Percentiles rank a stretch among this genome's conserved stretches.
These are phyloP conservation scores for Pseudococcus jackbeardsleyi DNA, from an alignment of 2,888 invertebrate genomes.

Conservation along the genomic window DNA sequence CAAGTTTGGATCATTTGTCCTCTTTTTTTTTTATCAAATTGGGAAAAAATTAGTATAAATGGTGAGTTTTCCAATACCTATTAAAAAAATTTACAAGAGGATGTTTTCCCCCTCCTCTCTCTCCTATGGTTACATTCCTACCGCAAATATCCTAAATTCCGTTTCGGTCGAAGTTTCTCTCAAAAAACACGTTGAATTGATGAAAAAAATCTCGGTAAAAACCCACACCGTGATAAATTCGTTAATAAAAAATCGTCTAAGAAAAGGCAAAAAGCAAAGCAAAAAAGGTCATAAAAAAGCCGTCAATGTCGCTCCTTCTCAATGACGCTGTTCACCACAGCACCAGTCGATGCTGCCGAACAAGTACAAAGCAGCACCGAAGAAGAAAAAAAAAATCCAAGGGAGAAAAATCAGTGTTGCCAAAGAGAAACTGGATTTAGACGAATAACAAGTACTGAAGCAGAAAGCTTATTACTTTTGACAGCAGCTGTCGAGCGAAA, in stretches of 20 bases:
- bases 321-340: constrained; percentile 12
- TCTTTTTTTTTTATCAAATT: too few relatives aligned
- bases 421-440: constrained; percentile 50
- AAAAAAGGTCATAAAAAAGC: constrained; percentile 46
- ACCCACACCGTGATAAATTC: constrained; percentile 40
- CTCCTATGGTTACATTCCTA: too few relatives aligned
- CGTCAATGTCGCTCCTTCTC: constrained; percentile 48
- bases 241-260: constrained; percentile 53
- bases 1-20: too few relatives aligned
- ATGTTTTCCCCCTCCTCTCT: too few relatives aligned
- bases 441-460: constrained; percentile 57
- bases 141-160: too few relatives aligned
- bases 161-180: neutral
- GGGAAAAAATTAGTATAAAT: too few relatives aligned
- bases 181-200: neutral
- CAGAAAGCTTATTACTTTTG: constrained; percentile 58
- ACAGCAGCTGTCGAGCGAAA: constrained; percentile 61
- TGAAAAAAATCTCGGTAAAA: neutral
- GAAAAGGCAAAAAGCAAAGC: neutral
- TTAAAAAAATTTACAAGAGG: too few relatives aligned
- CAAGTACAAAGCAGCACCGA: neutral
- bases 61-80: too few relatives aligned
- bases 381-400: neutral
- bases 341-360: neutral
- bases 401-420: constrained; percentile 55